Evolutionary conservation across 1,140 invertebrate species (phyloP).

Genomic region (Acromyrmex echinatior): DNA sequence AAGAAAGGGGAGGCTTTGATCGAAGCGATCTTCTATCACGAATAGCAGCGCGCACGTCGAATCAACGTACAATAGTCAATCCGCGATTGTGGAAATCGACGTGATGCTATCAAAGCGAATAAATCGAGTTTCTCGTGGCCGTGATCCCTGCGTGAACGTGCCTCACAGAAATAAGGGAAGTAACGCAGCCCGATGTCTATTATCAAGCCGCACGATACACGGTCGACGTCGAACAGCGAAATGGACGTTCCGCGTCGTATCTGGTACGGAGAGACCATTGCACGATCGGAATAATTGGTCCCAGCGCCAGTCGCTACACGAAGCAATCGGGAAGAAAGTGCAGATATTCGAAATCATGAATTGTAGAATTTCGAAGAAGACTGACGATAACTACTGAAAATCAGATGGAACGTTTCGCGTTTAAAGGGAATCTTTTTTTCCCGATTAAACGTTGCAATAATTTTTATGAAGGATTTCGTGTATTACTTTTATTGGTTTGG

Average conservation of each 20-base stretch:
- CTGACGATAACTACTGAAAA: not conserved
- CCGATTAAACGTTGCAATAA: no score
- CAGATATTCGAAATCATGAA: not conserved
- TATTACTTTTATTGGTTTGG: no score
- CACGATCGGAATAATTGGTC: slow-evolving; percentile 16
- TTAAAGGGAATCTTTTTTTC: no score
- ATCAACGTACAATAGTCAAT: slow-evolving; percentile 23
- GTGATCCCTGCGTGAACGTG: slow-evolving; percentile 41
- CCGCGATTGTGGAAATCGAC: not conserved
- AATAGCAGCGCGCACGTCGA: slow-evolving; percentile 25
- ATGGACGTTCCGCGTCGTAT: slow-evolving; percentile 38
- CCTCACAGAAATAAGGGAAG: slow-evolving; percentile 60
- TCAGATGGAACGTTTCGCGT: no score
- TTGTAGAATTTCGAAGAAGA: not conserved
- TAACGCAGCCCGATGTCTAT: slow-evolving; percentile 29
- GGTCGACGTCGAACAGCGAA: not conserved
- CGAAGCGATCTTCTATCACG: slow-evolving; percentile 1
- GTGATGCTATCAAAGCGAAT: slow-evolving; percentile 26
- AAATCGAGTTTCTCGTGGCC: slow-evolving; percentile 48
- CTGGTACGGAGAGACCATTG: slow-evolving; percentile 19
- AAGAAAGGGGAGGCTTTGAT: not conserved
- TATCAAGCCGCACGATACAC: slow-evolving; percentile 46
- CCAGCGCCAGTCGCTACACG: not conserved
- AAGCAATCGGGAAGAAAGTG: not conserved
- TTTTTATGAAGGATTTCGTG: no score